Evolutionary conservation across 1,140 invertebrate species (phyloP), one percentile per base, ranked within the genome.

Genomic region (Hydropsyche tenuis): DNA sequence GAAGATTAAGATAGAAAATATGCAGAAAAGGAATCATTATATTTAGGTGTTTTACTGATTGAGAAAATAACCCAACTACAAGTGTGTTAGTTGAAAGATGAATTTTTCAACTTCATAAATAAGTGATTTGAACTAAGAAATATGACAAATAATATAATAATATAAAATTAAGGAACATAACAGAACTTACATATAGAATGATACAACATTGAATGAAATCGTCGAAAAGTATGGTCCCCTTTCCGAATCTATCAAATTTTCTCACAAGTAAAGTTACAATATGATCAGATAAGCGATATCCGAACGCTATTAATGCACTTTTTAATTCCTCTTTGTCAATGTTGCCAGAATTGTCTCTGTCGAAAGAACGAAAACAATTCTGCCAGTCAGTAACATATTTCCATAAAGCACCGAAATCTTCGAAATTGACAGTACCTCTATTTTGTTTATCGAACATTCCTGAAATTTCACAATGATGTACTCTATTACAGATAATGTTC

Each of bases 321-420:
- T 93, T 94, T 0, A 99, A 82, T 86, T 99, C 97, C 72, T 89
- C 85, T 80, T 89, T 90, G 83, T 98, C 96, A 77, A 99, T 99
- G 78, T 95, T 95, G n/a, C 97, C 96, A 14, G 95, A 98, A 80
- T 93, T 94, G 80, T 99, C 97, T 37, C 92, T 86, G 82, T 99
- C 97, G 84, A 97, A 99, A 1, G 91, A 93, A 68, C 94, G 88
- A 84, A 99, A 99, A 81, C 96, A 98, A 77, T 92, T 92, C 82
- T 98, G 95, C 96, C 97, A 99, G 80, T 99, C 95, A n/a, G 93
- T 96, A 0, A 99, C 94, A 84, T 99, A 99, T 82, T 98, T 97
- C 97, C 97, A 99, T 0, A 99, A 83, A 6, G 94, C 91, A 46
- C 92, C 90, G 86, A 99, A 99, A 83, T 99, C 97, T 79, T 97